Evolutionary conservation across 2,888 invertebrate genomes (phyloP).

Genomic region (Corythucha ciliata): DNA sequence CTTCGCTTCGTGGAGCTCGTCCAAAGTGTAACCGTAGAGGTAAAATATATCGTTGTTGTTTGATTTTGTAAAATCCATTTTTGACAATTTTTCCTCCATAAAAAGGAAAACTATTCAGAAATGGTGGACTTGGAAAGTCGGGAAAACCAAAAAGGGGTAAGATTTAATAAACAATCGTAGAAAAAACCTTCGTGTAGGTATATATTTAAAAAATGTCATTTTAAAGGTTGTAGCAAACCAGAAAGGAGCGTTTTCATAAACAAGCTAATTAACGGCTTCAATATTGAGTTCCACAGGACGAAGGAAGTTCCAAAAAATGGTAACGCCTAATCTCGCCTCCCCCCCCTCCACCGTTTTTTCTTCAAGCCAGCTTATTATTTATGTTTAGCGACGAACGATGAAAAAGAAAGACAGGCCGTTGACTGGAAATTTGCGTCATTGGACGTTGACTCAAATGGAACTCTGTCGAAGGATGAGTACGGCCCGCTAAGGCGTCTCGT

Average conservation of each 20-base stretch:
- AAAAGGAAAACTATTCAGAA: neutral
- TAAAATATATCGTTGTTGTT: no score
- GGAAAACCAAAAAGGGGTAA: neutral
- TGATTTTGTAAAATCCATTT: neutral
- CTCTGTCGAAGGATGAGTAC: slow-evolving; percentile 72
- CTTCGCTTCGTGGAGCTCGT: slow-evolving; percentile 59
- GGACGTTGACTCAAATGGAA: slow-evolving; percentile 68
- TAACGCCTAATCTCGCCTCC: neutral
- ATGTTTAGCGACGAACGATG: slow-evolving; percentile 22
- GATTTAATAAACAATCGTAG: no score
- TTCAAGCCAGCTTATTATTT: no score
- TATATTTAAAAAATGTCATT: neutral
- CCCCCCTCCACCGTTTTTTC: no score
- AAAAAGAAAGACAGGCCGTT: slow-evolving; percentile 36
- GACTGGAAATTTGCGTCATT: slow-evolving; percentile 80
- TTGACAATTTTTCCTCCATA: neutral
- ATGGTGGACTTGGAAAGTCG: neutral
- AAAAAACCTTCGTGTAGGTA: neutral
- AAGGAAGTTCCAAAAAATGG: neutral
- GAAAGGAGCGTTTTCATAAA: slow-evolving; percentile 74
- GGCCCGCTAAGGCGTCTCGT: slow-evolving; percentile 69
- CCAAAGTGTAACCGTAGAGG: slow-evolving; percentile 41
- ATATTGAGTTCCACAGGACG: slow-evolving; percentile 55
- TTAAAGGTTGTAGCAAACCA: slow-evolving; percentile 53
- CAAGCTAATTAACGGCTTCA: slow-evolving; percentile 76